Base-by-base conservation (phyloP, 2,797 vertebrate genomes). In the Labeo calbasu region DNA sequence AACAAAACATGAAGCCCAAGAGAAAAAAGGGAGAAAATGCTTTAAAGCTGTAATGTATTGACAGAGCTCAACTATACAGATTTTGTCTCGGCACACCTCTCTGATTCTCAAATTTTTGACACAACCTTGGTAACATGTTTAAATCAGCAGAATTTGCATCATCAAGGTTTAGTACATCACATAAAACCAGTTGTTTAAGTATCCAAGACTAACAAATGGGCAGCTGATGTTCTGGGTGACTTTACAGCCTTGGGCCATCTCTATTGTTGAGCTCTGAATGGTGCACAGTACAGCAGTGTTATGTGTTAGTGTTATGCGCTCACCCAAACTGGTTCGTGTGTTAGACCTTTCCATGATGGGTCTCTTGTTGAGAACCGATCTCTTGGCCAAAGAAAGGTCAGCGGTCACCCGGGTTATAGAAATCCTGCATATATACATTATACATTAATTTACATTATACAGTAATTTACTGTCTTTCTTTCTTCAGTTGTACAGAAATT, bases 361-460 rank as follows among this genome's bases (percentile, higher is more conserved):
- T 89, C 97, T 96, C 90, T 98, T 98, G 94, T 98, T 98, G 88
- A 98, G 96, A 91, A 98, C 96, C 2, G 97, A 99, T 87, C 97
- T 96, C 88, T 99, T 99, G 85, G 98, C 97, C 91, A 99, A 90
- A 15, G 98, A 99, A 86, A 99, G 95, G 91, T 99, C 98, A 7
- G 98, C 98, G 0, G 97, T 98, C 86, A 99, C 98, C 2, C 97
- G 96, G 1, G 98, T 99, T 92, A 99, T 98, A 85, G 98, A 98
- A 93, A 98, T 98, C 91, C 98, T 99, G 91, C n/a, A n/a, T n/a
- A n/a, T n/a, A n/a, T n/a, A n/a, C n/a, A n/a, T n/a, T n/a, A n/a
- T n/a, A n/a, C n/a, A n/a, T n/a, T n/a, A n/a, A n/a, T n/a, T n/a
- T n/a, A n/a, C n/a, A n/a, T n/a, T n/a, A n/a, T n/a, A n/a, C n/a